Evolutionary conservation across 1,140 invertebrate species (phyloP).

Genomic region (Drosophila melanica): DNA sequence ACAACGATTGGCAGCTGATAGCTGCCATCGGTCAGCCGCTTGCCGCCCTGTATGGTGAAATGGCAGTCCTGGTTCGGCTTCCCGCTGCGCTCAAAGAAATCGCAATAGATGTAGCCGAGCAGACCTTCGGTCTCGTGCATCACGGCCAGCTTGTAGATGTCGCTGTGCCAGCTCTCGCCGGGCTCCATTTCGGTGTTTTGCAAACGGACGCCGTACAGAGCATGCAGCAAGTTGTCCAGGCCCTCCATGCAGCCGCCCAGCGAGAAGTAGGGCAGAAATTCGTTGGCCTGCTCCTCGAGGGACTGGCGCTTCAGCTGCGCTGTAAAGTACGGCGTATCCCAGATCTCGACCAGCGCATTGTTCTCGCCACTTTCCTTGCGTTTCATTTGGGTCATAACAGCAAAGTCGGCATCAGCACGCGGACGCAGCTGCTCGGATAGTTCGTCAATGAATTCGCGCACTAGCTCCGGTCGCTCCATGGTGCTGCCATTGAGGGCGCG

Average conservation of each 20-base stretch:
- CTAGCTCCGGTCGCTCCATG: conserved; percentile 91
- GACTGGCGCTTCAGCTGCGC: conserved; percentile 89
- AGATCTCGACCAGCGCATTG: conserved; percentile 87
- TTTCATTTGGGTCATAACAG: conserved; percentile 91
- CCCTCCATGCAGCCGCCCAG: conserved; percentile 98
- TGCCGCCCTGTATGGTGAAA: conserved; percentile 98
- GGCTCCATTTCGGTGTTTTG: conserved; percentile 88
- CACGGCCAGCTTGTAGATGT: conserved; percentile 95
- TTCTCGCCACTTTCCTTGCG: conserved; percentile 53
- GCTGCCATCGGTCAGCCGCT: conserved; percentile 90
- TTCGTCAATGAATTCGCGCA: conserved; percentile 91
- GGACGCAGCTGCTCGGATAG: conserved; percentile 89
- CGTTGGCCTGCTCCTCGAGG: conserved; percentile 87
- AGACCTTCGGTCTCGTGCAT: conserved; percentile 90
- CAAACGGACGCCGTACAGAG: conserved; percentile 92
- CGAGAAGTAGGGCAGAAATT: conserved; percentile 96
- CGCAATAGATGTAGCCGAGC: conserved; percentile 98
- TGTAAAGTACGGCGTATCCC: conserved; percentile 94
- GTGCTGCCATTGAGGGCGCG: conserved; percentile 94
- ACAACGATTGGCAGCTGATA: conserved; percentile 98
- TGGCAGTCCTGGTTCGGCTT: conserved; percentile 99
- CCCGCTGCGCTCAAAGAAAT: conserved; percentile 94
- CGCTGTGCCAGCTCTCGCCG: conserved; percentile 93
- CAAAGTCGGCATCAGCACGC: conserved; percentile 89
- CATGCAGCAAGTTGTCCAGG: conserved; percentile 92